Conservation (phyloP, 2,113 vertebrate genomes). For the Syngnathus floridae region DNA sequence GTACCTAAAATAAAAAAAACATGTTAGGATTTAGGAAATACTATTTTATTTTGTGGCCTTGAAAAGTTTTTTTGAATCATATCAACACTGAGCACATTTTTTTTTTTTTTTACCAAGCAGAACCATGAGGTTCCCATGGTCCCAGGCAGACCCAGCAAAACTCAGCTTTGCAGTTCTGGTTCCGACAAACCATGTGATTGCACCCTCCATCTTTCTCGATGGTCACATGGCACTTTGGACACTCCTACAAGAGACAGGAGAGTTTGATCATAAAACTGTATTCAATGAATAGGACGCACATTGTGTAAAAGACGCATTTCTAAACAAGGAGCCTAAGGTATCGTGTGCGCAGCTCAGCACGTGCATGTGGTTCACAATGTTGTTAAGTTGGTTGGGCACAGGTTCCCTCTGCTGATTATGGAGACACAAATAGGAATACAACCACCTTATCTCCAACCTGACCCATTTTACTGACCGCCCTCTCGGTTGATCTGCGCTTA, state of each 20-base stretch:
- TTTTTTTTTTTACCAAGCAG: constrained; percentile 83
- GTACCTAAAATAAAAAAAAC: constrained; percentile 75
- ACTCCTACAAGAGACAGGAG: constrained; percentile 75
- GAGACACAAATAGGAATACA: constrained; percentile 9
- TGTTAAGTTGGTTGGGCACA: not conserved
- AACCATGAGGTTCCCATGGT: constrained; percentile 98
- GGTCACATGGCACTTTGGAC: constrained; percentile 99
- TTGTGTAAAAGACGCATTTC: not conserved
- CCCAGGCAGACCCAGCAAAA: constrained; percentile 99
- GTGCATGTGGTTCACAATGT: not conserved
- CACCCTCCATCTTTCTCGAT: constrained; percentile 99
- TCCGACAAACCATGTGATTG: constrained; percentile 99
- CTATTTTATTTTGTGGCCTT: not conserved
- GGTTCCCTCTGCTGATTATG: constrained; percentile 9
- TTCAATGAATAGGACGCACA: not conserved
- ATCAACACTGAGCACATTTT: not conserved
- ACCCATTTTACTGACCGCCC: constrained; percentile 5
- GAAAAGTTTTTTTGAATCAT: not conserved
- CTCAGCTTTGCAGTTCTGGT: constrained; percentile 99
- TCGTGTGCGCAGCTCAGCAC: not conserved
- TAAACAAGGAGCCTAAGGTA: not conserved
- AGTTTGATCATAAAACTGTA: not conserved
- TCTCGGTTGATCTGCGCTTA: constrained; percentile 6
- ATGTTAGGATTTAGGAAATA: not conserved
- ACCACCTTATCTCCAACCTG: constrained; percentile 10